Evolutionary conservation across 2,113 vertebrate genomes (phyloP), one percentile per base, ranked within the genome.

Genomic region (Phalacrocorax brasilianus): DNA sequence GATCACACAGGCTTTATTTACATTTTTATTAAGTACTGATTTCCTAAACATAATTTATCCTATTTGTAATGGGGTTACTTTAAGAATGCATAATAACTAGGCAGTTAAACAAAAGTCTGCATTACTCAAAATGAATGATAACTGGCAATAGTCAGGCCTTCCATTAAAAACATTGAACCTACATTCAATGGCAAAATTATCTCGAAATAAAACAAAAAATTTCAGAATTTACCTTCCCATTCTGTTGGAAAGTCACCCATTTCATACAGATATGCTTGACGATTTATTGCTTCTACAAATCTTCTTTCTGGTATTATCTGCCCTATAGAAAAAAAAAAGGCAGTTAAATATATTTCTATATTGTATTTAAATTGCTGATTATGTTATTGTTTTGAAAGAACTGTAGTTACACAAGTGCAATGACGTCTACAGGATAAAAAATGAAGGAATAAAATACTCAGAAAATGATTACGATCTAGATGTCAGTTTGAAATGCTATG

Each of bases 191-290:
- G 12, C n/a, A 93, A 90, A 88, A 45, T 70, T 74, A 70, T 66
- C 50, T 50, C 65, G 26, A 85, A 83, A 74, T 38, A 88, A 68
- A 81, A 23, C 6, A 4, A 33, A 85, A 76, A 35, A 42, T 42
- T 21, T 68, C 9, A 35, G n/a, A 76, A 93, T 71, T 98, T 98
- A 99, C 99, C 99, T 97, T 99, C 99, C 99, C 99, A 99, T 98
- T 99, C 99, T 32, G 85, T 90, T 93, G 99, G 99, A 97, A 99
- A 99, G 96, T 91, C 97, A 85, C 99, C 99, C 88, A 92, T 97
- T 95, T 97, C 88, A 97, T 99, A 99, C 74, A 98, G 98, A 85
- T 97, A 91, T 70, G 98, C 98, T 66, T 97, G 95, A 85, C 94
- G 95, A 97, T 98, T 98, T 96, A 97, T 93, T 83, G 98, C 89